Percentiles rank a stretch among this genome's conserved stretches.
Evolutionary conservation across 2,888 invertebrate species (phyloP).

Genomic region (Drosophila borborema): DNA sequence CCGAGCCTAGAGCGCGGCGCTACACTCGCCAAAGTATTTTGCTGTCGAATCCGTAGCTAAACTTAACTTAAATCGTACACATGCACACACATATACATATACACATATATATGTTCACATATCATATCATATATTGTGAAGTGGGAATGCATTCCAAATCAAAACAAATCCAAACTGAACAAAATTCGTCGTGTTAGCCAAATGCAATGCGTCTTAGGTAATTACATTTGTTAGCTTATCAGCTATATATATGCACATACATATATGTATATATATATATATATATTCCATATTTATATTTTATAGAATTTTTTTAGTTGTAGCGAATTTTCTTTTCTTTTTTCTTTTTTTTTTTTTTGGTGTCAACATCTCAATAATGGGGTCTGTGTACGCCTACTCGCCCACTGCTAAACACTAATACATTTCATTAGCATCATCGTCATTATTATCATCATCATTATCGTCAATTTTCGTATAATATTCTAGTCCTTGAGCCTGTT

Average conservation of each 20-base stretch:
- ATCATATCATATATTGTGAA: conserved; percentile 1
- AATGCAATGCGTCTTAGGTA: not conserved
- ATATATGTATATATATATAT: conserved; percentile 12
- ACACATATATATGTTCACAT: not conserved
- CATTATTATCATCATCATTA: not conserved
- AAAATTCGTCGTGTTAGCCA: not conserved
- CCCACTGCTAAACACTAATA: conserved; percentile 43
- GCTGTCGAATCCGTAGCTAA: conserved; percentile 16
- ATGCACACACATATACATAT: conserved; percentile 14
- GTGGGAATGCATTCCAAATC: conserved; percentile 53
- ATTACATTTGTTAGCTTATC: not conserved
- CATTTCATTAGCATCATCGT: conserved; percentile 27
- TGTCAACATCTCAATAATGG: conserved; percentile 32
- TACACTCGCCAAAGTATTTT: conserved; percentile 44
- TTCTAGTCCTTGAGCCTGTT: conserved; percentile 39
- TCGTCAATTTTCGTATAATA: conserved; percentile 27
- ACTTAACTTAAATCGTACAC: conserved; percentile 36
- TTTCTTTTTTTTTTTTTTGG: conserved; percentile 48
- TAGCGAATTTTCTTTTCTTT: conserved; percentile 18
- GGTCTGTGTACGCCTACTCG: conserved; percentile 20
- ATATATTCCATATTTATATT: conserved; percentile 13
- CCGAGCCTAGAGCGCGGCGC: conserved; percentile 7
- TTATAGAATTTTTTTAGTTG: conserved; percentile 21
- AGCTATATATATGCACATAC: not conserved
- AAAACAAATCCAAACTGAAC: conserved; percentile 26